Conservation (phyloP, 2,888 invertebrate genomes). For the Eretmocerus hayati region DNA sequence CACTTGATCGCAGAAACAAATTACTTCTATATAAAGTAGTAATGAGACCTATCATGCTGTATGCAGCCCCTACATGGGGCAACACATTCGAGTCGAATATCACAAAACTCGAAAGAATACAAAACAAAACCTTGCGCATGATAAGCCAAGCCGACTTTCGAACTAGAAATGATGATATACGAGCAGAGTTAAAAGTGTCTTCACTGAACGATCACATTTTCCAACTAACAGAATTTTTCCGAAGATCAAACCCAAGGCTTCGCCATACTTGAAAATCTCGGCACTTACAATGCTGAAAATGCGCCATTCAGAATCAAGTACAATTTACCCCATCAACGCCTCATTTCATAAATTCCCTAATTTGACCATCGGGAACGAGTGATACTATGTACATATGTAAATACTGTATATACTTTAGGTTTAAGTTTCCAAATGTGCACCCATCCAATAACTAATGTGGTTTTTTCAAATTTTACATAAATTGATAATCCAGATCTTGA, state of each 20-base stretch:
- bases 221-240: not conserved
- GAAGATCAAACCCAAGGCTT: not conserved
- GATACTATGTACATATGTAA: no score
- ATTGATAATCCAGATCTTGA: no score
- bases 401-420: no score
- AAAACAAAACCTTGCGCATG: conserved; percentile 14
- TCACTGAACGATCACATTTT: no score
- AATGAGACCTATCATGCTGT: conserved; percentile 22
- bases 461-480: no score
- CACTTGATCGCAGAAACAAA: conserved; percentile 18
- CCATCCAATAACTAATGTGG: no score
- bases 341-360: no score
- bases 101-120: conserved; percentile 11
- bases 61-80: conserved; percentile 17
- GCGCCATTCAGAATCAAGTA: conserved; percentile 6
- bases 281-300: not conserved
- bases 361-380: no score
- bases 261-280: not conserved
- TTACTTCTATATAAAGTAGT: conserved; percentile 23
- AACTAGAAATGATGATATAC: no score
- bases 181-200: no score
- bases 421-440: no score
- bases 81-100: conserved; percentile 12
- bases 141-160: not conserved
- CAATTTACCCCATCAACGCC: conserved; percentile 4